Evolutionary conservation across 2,888 invertebrate species (phyloP), one percentile per base, ranked within the genome.

Genomic region (Pachymerium ferrugineum): DNA sequence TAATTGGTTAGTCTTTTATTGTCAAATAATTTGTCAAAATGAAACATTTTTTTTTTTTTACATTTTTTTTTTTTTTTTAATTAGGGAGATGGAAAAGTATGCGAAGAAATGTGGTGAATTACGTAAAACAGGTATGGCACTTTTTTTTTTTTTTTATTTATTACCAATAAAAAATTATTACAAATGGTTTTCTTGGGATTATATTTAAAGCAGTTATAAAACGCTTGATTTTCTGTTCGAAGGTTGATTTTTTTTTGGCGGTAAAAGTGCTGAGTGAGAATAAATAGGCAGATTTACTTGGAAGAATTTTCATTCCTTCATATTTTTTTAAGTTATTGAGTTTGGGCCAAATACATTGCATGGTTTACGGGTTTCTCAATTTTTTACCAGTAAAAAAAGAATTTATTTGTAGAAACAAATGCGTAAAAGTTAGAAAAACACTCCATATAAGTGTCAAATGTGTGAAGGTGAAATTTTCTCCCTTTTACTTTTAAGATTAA

Each of bases 61-160:
- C 3, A 1, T 14, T 28, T 25, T 62, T 62, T 25, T 25, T n/a
- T 10, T 62, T 28, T 62, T 47, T 47, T 62, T 62, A 10, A 1
- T 25, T 62, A 62, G 62, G 86, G 87, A 77, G 54, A 69, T 69
- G 62, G 73, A 70, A 33, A 70, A 29, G 35, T n/a, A n/a, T n/a
- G n/a, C n/a, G n/a, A n/a, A n/a, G n/a, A n/a, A n/a, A n/a, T n/a
- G n/a, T n/a, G n/a, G n/a, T n/a, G n/a, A n/a, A n/a, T 67, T 67
- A 87, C 89, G 70, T 74, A 29, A 69, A 54, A 25, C 42, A 47
- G 22, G 67, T 69, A 19, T 42, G n/a, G 31, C 47, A 54, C 6
- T 47, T 47, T 12, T 68, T 25, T 1, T 16, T 71, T 31, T 68
- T 73, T 12, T 47, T 76, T 77, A 76, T 75, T n/a, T n/a, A n/a